These are phyloP conservation scores for Bradynema listronoti DNA, from an alignment of 1,140 invertebrate species.

Conservation along the genomic window DNA sequence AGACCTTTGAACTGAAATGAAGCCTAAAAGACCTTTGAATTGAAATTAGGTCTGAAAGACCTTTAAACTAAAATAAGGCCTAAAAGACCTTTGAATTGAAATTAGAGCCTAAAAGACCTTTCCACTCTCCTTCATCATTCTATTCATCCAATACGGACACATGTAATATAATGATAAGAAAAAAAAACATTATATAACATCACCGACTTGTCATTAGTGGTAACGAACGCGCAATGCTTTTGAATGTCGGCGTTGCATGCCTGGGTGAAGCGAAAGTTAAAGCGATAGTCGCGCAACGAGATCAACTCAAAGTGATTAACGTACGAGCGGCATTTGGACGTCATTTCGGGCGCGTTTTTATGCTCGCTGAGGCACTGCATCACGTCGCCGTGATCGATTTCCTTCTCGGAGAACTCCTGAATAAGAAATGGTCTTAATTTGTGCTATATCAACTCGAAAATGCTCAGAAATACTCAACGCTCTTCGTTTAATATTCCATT, in stretches of 20 bases:
- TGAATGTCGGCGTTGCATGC: conserved; percentile 78
- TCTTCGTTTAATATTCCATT: too few species aligned
- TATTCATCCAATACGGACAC: too few species aligned
- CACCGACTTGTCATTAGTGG: too few species aligned
- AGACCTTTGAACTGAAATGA: too few species aligned
- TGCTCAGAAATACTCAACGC: conserved; percentile 2
- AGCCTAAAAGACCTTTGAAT: too few species aligned
- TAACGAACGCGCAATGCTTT: conserved; percentile 70
- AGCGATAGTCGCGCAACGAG: conserved; percentile 83
- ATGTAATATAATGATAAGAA: too few species aligned
- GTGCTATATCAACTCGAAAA: neutral
- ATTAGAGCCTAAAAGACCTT: too few species aligned
- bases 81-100: too few species aligned
- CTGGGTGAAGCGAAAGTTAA: conserved; percentile 88
- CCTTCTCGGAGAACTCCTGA: conserved; percentile 67
- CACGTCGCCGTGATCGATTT: conserved; percentile 66
- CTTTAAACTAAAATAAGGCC: too few species aligned
- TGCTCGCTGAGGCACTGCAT: conserved; percentile 87
- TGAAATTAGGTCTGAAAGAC: too few species aligned
- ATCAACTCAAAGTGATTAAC: conserved; percentile 80
- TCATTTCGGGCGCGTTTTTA: conserved; percentile 74
- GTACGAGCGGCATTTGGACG: conserved; percentile 77
- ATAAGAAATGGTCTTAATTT: neutral
- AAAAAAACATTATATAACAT: too few species aligned
- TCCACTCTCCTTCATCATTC: too few species aligned